These are phyloP conservation scores for Arctopsyche grandis DNA, from an alignment of 1,140 invertebrate genomes.

Conservation along the genomic window DNA sequence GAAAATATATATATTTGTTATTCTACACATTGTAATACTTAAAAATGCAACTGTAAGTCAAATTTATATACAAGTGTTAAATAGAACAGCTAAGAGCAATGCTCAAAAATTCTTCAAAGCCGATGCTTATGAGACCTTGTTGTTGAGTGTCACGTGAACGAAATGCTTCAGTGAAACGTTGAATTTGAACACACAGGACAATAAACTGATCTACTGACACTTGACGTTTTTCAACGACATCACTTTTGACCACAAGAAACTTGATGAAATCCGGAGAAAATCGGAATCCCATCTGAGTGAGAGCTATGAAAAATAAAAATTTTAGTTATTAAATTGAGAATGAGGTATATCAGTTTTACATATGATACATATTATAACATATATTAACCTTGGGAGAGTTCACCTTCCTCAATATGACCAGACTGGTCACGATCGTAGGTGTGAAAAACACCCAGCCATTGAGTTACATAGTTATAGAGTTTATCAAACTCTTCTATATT, in stretches of 20 bases:
- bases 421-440: conserved; percentile 85
- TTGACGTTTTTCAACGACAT: conserved; percentile 69
- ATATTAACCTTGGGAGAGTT: conserved; percentile 75
- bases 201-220: conserved; percentile 90
- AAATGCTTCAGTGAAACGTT: conserved; percentile 88
- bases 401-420: conserved; percentile 82
- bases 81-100: conserved; percentile 78
- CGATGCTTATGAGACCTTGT: conserved; percentile 80
- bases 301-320: conserved; percentile 68
- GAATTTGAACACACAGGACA: conserved; percentile 86
- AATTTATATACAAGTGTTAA: conserved; percentile 57
- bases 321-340: neutral
- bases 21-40: neutral
- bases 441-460: conserved; percentile 86
- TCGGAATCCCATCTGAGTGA: conserved; percentile 89
- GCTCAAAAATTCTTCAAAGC: conserved; percentile 87
- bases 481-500: conserved; percentile 87
- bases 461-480: conserved; percentile 88
- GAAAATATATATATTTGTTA: neutral
- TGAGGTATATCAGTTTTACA: too few species aligned
- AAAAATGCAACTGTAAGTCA: conserved; percentile 7
- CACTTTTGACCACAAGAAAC: conserved; percentile 76
- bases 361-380: neutral
- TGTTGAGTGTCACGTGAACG: conserved; percentile 76
- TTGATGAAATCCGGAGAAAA: conserved; percentile 82